Base-by-base conservation (phyloP, 2,888 invertebrate genomes). In the Habroteleia sp. region DNA sequence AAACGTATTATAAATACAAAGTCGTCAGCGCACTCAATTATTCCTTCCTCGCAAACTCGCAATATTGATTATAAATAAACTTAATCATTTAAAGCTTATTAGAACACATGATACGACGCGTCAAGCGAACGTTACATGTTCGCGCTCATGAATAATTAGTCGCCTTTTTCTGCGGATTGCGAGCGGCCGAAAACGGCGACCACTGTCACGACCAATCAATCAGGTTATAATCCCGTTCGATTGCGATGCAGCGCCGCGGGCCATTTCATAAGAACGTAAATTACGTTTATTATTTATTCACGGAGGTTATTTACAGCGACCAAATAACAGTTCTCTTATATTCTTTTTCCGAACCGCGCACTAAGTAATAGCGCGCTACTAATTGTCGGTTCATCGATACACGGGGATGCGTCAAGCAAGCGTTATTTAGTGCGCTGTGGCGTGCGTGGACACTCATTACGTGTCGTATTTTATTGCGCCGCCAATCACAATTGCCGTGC, bases 1-100 rank as follows among this genome's bases (percentile, higher is more conserved):
- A 87, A 87, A 84, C 85, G 80, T 84, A 87, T 87, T 86, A 85
- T 79, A 81, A 81, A 78, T 82, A 77, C 82, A 76, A 79, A 81
- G 84, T 80, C 80, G 80, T 79, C 77, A 50, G 73, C 60, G 58
- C 48, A 13, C 33, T 39, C 74, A 71, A 78, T 80, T 83, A 80
- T 80, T 78, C 78, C 73, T 48, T 17, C 16, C 52, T 13, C 25
- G 17, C 50, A 1, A 7, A 13, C 27, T 37, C 48, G 37, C 25
- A 25, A 33, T 41, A 52, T 44, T 37, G 60, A 69, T 60, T 46
- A 52, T 52, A 42, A 60, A 52, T 52, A 14, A 68, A 58, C 48
- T 27, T 33, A 68, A 69, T n/a, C n/a, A n/a, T 44, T 50, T 46
- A 58, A 50, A 69, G 42, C 69, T 60, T 60, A 69, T 68, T 68